Base-by-base conservation (phyloP, 2,113 vertebrate species). In the Tachycineta bicolor region DNA sequence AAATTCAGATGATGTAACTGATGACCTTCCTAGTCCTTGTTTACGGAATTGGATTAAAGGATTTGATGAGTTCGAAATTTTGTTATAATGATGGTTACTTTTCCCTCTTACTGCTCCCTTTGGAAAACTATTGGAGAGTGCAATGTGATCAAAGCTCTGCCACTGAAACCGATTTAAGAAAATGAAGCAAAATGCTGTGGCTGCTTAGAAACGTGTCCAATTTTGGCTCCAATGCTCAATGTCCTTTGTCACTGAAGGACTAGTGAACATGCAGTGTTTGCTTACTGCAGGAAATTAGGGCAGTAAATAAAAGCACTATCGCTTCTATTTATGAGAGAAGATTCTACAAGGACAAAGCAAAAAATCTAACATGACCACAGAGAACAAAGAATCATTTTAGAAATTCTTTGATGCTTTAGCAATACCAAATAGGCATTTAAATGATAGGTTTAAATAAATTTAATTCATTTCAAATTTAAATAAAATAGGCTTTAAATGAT, bases 131-230 rank as follows among this genome's bases (percentile, higher is more conserved):
- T 33, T 16, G 33, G 14, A 84, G 41, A 69, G 21, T 17, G 33
- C 24, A 59, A 50, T 6, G 31, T 15, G n/a, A 90, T 82, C 71
- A 88, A 64, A 94, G 25, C 31, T 83, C 59, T 58, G 43, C 18
- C 21, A 31, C 4, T 85, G 77, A 71, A 89, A 71, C 14, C 41
- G 29, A 43, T 71, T 53, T 50, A 62, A 87, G 78, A 93, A 89
- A 83, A 94, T 49, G 34, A 74, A 97, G 67, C 14, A 68, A 94
- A 94, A 73, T 56, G 31, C 28, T 31, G 68, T 65, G 33, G 59
- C 85, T 97, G 84, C 83, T 97, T 89, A 96, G 90, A 94, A 94
- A 94, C 74, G 63, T 29, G 31, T 65, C 34, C 47, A 68, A 39
- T 59, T 85, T 96, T 89, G 81, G 43, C 60, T 60, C 80, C 63